These are phyloP conservation scores for Standfussiana lucernea DNA, from an alignment of 2,888 invertebrate genomes.

Conservation along the genomic window DNA sequence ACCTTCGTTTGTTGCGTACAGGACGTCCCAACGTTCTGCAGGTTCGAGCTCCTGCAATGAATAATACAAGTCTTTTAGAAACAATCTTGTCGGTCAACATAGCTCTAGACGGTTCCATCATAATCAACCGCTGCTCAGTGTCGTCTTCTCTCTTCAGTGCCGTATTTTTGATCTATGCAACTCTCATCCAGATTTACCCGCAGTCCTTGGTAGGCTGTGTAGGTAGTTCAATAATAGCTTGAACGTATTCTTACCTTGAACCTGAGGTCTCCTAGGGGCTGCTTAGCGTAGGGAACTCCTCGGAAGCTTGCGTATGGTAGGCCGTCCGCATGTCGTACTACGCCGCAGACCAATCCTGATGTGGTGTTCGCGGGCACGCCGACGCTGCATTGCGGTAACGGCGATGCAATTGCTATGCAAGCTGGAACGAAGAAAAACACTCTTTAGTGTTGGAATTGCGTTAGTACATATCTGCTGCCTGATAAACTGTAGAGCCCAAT, in stretches of 20 bases:
- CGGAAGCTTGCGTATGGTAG: conserved; percentile 82
- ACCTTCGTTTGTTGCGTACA: conserved; percentile 90
- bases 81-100: neutral
- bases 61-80: conserved; percentile 5
- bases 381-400: conserved; percentile 61
- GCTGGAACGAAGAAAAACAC: conserved; percentile 60
- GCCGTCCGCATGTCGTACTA: conserved; percentile 67
- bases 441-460: neutral
- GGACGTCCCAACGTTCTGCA: conserved; percentile 86
- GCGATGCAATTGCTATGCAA: conserved; percentile 55
- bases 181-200: neutral
- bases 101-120: neutral
- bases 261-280: conserved; percentile 80
- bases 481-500: neutral
- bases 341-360: conserved; percentile 81
- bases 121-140: neutral
- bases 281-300: conserved; percentile 86
- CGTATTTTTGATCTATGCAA: neutral
- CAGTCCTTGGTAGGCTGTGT: neutral
- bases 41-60: conserved; percentile 89
- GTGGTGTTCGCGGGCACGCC: conserved; percentile 70
- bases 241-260: conserved; percentile 77
- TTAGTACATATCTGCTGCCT: neutral
- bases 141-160: neutral
- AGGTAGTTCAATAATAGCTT: neutral